Percentiles rank a stretch among this genome's conserved stretches.
These are phyloP conservation scores for Heliconius hewitsoni DNA, from an alignment of 1,140 invertebrate genomes.

Conservation along the genomic window DNA sequence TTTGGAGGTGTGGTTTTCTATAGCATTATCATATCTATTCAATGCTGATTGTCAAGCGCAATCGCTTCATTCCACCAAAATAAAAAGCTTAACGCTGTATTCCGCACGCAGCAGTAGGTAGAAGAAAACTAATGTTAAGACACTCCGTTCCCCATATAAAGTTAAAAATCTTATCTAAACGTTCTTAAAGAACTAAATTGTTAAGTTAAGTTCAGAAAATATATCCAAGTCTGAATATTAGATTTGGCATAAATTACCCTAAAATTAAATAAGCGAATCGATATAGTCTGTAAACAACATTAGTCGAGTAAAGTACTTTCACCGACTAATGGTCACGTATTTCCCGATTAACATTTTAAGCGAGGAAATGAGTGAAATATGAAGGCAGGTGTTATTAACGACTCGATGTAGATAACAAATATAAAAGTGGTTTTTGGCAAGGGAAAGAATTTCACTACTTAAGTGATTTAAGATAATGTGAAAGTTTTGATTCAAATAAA, in stretches of 20 bases:
- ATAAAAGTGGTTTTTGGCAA: neutral
- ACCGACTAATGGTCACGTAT: slow-evolving; percentile 46
- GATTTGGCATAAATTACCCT: neutral
- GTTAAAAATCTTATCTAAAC: no score
- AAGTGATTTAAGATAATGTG: neutral
- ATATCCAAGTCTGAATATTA: neutral
- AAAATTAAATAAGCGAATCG: neutral
- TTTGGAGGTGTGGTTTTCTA: neutral
- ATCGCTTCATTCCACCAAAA: no score
- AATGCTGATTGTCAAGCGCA: no score
- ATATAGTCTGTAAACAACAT: slow-evolving; percentile 5
- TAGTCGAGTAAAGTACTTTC: slow-evolving; percentile 33
- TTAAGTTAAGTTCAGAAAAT: neutral
- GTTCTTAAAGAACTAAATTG: no score
- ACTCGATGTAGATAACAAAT: neutral
- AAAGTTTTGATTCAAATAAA: neutral
- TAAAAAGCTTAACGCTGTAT: no score
- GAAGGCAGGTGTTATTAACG: slow-evolving; percentile 23
- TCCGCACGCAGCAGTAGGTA: no score
- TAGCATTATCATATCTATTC: no score
- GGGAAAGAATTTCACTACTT: neutral
- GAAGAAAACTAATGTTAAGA: no score
- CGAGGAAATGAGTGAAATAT: slow-evolving; percentile 21
- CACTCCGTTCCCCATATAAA: no score
- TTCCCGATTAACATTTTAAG: slow-evolving; percentile 35